phyloP scores from a whole-genome alignment of 2,113 vertebrate genomes.

The Ginglymostoma cirratum region DNA sequence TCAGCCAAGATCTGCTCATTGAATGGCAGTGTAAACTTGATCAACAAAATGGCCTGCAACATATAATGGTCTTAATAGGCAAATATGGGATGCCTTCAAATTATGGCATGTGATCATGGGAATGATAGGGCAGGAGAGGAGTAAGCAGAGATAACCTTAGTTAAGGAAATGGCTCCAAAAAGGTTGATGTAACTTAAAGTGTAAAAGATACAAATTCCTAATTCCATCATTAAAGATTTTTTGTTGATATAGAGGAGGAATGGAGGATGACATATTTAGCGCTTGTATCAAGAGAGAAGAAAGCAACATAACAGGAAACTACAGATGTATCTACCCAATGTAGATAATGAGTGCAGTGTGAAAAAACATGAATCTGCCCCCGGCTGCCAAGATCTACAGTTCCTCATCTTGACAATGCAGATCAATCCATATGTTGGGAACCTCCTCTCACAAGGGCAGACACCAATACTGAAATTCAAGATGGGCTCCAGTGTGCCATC shows the following conservation, averaged over 20 bases:
- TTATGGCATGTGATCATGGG: neutral
- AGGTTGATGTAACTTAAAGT: neutral
- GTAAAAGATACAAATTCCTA: neutral
- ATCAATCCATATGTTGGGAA: too few species aligned
- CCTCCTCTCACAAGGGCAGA: too few species aligned
- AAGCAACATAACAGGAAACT: neutral
- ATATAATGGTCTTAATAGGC: too few species aligned
- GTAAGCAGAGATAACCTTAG: neutral
- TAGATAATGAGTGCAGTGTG: neutral
- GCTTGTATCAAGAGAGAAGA: neutral
- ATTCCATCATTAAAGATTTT: neutral
- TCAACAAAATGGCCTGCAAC: too few species aligned
- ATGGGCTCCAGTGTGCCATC: too few species aligned
- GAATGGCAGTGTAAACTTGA: too few species aligned
- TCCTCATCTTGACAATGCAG: too few species aligned
- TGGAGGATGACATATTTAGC: neutral
- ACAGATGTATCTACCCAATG: neutral
- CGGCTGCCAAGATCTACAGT: too few species aligned
- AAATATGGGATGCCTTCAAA: neutral
- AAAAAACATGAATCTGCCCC: neutral
- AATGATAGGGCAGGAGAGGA: neutral
- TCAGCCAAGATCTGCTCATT: too few species aligned
- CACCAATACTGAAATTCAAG: too few species aligned
- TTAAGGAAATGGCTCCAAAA: neutral
- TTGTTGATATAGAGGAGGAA: neutral